Base-by-base conservation (phyloP, 1,140 invertebrate species). In the Teleopsis dalmanni region DNA sequence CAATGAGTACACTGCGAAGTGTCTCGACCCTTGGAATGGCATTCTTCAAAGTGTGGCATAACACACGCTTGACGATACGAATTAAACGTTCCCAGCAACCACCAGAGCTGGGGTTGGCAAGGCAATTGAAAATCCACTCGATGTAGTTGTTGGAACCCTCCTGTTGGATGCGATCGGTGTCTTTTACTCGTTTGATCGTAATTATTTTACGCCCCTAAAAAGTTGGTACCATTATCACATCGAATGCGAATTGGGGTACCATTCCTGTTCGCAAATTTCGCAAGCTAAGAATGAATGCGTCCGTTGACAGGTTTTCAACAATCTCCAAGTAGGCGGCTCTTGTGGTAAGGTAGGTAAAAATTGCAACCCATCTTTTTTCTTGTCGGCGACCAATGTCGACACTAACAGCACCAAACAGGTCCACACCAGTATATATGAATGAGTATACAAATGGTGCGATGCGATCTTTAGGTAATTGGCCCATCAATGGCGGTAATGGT, bases 21-120 rank as follows among this genome's bases (percentile, higher is more conserved):
- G 52, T 34, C 38, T 62, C 59, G 14, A 58, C 60, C 4, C 34
- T 43, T 14, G 57, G 59, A 1, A 48, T 35, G 16, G 18, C 34
- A 9, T 54, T 53, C 2, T 53, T 36, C 2, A 62, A 43, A 0
- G 48, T 53, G 0, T 42, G 40, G 10, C 19, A 10, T 0, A 64
- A 48, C 0, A 55, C 60, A 7, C 11, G 35, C 36, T 63, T 60
- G 3, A 57, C 51, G n/a, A 51, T 49, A 1, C 50, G 27, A 6
- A 62, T 52, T 0, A 58, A 2, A 1, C 54, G 27, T 36, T 66
- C 59, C 63, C 65, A 62, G 19, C 50, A 25, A 14, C 63, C 60
- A 14, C 45, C 45, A 26, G 45, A 16, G 19, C 31, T 41, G 2
- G 51, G 50, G 35, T 47, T 46, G 11, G 10, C n/a, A 29, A 46